Base-by-base conservation (phyloP, 2,797 vertebrate genomes). In the Epinephelus awoara region DNA sequence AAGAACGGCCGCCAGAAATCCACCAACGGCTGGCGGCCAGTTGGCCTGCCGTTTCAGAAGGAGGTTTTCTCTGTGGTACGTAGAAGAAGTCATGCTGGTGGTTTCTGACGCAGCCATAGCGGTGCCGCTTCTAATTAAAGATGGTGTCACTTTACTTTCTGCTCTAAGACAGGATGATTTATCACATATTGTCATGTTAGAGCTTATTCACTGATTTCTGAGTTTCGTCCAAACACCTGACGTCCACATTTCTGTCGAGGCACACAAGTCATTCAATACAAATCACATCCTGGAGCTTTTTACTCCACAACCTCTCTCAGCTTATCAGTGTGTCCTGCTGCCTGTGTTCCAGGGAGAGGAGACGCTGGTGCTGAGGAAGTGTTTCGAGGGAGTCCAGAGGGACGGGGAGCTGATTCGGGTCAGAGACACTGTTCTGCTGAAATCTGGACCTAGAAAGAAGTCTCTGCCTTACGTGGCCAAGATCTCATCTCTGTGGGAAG, bases 401-500 rank as follows among this genome's bases (percentile, higher is more conserved):
- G 97, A 97, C 0, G 95, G 96, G 65, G 98, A 99, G 70, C 95
- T 98, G 72, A 98, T 99, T 92, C 95, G 95, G 65, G 97, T 99
- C 79, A 96, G 98, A 77, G 98, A 99, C 85, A 98, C 98, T 0
- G 98, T 99, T 84, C 96, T 99, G 69, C 93, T 99, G 73, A 98
- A 98, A 84, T 99, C 98, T 0, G 98, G 98, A 74, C 97, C 98
- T 12, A 95, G 97, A 66, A 99, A 99, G 95, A 99, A 99, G 25
- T 97, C 98, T 17, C 96, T 99, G 91, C 98, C 98, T 51, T 99
- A 97, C 0, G 97, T 99, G 80, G 98, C 98, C 72, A 99, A 99
- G 94, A 97, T 99, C 85, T 99, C 98, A 0, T 96, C 98, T 0
- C 95, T 99, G 84, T 99, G 98, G 98, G 97, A 98, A 85, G 97